A percentile compares a stretch with the other conserved stretches of the same genome.
Conservation (phyloP, 2,797 vertebrate species). For the Molothrus ater region DNA sequence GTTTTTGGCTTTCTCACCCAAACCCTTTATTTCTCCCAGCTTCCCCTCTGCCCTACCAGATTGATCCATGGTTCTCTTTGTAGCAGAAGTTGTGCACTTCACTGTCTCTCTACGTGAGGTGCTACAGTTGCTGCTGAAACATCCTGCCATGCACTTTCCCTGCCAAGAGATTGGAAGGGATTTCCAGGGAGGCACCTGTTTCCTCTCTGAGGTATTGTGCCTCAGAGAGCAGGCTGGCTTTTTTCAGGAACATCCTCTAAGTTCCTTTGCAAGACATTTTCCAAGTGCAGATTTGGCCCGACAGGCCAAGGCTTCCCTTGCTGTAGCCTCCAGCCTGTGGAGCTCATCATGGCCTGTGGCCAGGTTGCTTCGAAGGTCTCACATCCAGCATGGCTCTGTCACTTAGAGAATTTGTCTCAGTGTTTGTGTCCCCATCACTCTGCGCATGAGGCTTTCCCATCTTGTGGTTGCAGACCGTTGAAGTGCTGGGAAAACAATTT, state of each 20-base stretch:
- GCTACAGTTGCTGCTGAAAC: background rate
- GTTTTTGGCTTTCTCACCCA: background rate
- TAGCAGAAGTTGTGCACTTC: background rate
- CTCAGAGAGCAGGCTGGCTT: background rate
- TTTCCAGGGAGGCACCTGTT: background rate
- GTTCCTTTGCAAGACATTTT: background rate
- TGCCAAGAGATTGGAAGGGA: background rate
- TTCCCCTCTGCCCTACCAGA: background rate
- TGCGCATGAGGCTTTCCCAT: background rate
- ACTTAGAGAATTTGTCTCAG: accelerated
- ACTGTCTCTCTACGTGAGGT: background rate
- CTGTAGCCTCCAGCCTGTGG: background rate
- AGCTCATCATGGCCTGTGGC: background rate
- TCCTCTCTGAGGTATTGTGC: background rate
- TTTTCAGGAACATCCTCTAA: background rate
- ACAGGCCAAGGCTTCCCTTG: accelerated
- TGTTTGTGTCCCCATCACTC: background rate
- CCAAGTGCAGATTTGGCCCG: background rate
- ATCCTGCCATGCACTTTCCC: background rate
- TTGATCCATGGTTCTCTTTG: background rate
- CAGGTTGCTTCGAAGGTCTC: background rate
- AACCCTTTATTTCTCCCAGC: background rate
- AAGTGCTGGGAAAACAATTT: background rate
- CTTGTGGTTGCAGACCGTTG: background rate
- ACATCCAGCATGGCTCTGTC: background rate